Conservation (phyloP, 2,888 invertebrate species). For the Morpho deidamia region DNA sequence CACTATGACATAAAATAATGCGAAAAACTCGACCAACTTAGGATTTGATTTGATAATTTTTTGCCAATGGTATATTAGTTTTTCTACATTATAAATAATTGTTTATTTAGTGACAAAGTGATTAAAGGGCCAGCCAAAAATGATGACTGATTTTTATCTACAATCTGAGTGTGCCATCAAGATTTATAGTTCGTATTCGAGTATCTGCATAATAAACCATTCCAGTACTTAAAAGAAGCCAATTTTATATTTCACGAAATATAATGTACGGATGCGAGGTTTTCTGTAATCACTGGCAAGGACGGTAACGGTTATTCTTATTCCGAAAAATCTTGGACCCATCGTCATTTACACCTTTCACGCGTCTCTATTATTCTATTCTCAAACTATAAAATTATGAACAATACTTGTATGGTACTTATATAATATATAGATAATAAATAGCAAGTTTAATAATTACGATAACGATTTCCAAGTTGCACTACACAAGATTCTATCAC, state of each 20-base stretch:
- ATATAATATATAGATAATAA: slow-evolving; percentile 29
- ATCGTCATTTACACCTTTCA: slow-evolving; percentile 40
- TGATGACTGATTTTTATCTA: too few relatives aligned
- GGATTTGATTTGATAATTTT: too few relatives aligned
- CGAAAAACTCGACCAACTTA: too few relatives aligned
- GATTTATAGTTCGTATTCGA: slow-evolving; percentile 21
- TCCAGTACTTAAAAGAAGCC: background rate
- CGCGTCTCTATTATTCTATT: slow-evolving; percentile 42
- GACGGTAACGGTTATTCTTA: slow-evolving; percentile 54
- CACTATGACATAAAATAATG: too few relatives aligned
- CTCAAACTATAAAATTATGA: slow-evolving; percentile 50
- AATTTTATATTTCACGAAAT: slow-evolving; percentile 1
- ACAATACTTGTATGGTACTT: slow-evolving; percentile 71
- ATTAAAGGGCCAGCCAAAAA: too few relatives aligned
- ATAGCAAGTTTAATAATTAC: slow-evolving; percentile 42
- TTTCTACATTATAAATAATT: too few relatives aligned
- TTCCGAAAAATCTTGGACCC: slow-evolving; percentile 36
- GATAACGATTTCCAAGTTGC: slow-evolving; percentile 44
- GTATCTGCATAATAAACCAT: slow-evolving; percentile 21
- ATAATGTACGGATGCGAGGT: slow-evolving; percentile 15
- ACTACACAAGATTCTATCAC: slow-evolving; percentile 61
- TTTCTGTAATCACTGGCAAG: slow-evolving; percentile 49
- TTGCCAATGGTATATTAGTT: too few relatives aligned
- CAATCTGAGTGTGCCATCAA: too few relatives aligned
- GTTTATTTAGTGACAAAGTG: too few relatives aligned